Percentiles rank a stretch among this genome's conserved stretches.
phyloP scores from a whole-genome alignment of 92 coral and sea anemone species.

The Epizoanthus ramosus region DNA sequence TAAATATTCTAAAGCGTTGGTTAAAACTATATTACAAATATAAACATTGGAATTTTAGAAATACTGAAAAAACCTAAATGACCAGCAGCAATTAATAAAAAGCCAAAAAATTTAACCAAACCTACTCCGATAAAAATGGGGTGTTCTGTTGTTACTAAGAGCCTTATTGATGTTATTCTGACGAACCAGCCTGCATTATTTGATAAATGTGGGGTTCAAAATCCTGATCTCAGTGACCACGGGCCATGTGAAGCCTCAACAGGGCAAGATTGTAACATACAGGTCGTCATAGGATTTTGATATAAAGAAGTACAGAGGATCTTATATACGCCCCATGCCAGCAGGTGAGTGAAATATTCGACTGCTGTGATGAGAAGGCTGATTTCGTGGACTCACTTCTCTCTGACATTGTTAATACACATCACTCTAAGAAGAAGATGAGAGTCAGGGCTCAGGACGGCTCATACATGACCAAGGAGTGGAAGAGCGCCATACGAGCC shows the following conservation, averaged over 20 bases:
- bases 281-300: constrained; percentile 25
- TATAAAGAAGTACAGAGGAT: constrained; percentile 7
- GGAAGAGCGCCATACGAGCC: constrained; percentile 54
- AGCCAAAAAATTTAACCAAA: too few species aligned
- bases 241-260: constrained; percentile 33
- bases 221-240: constrained; percentile 53
- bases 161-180: constrained; percentile 39
- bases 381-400: too few species aligned
- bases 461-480: constrained; percentile 41
- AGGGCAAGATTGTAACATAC: constrained; percentile 21
- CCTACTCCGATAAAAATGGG: constrained; percentile 48
- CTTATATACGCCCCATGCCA: constrained; percentile 34
- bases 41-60: too few species aligned
- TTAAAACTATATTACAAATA: too few species aligned
- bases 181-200: constrained; percentile 42
- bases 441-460: constrained; percentile 42
- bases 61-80: too few species aligned
- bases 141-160: constrained; percentile 36
- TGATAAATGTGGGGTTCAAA: constrained; percentile 34
- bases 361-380: constrained; percentile 35
- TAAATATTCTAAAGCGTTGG: too few species aligned
- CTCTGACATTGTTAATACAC: too few species aligned
- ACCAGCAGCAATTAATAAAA: too few species aligned
- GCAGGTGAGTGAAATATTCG: constrained; percentile 51
- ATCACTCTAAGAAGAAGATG: constrained; percentile 40